Percentiles rank a stretch among this genome's conserved stretches.
phyloP scores from a whole-genome alignment of 2,797 vertebrate species.

The Pelochelys cantorii region DNA sequence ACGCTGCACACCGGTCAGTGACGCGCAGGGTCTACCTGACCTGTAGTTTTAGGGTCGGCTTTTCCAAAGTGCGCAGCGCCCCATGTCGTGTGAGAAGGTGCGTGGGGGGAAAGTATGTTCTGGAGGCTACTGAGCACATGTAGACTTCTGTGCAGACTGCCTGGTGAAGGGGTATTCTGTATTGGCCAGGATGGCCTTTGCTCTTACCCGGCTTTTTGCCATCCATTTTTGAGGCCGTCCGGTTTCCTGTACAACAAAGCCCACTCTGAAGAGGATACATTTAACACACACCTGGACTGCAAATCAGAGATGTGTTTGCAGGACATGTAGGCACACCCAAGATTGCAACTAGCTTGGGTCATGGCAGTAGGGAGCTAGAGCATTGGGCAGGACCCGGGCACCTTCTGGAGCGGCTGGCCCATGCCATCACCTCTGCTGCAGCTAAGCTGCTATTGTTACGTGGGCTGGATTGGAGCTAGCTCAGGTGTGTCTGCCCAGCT shows the following conservation, averaged over 20 bases:
- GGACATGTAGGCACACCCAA: neutral
- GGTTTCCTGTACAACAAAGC: neutral
- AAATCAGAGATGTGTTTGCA: neutral
- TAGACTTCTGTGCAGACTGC: no score
- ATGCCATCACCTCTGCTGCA: neutral
- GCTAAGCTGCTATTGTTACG: neutral
- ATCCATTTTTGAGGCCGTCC: neutral
- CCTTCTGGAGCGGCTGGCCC: neutral
- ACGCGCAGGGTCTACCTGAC: neutral
- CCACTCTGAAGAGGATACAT: no score
- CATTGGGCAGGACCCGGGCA: neutral
- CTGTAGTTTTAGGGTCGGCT: neutral
- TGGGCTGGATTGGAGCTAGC: neutral
- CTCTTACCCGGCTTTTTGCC: neutral
- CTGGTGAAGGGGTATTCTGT: neutral
- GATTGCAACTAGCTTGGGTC: neutral
- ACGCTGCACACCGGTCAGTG: neutral
- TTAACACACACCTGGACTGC: neutral
- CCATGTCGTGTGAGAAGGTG: neutral
- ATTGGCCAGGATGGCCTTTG: no score
- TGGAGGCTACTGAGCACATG: fast-evolving
- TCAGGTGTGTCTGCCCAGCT: neutral
- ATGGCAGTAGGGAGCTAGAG: neutral
- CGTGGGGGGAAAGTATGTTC: neutral
- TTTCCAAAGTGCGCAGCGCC: neutral